Base-by-base conservation (phyloP, 2,797 vertebrate species). In the Coreius guichenoti region DNA sequence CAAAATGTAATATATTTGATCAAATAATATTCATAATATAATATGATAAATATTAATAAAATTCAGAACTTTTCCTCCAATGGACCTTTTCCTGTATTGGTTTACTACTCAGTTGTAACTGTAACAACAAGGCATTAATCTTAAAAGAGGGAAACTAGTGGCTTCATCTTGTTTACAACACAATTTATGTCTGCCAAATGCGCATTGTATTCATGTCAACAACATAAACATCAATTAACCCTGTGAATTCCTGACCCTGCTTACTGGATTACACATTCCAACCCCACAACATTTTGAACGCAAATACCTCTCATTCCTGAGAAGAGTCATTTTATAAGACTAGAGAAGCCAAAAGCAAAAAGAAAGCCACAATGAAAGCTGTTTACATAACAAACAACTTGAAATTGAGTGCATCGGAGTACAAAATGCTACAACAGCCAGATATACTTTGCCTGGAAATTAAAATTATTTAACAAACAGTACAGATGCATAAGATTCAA, bases 221-320 rank as follows among this genome's bases (percentile, higher is more conserved):
- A 85, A 81, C 70, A 87, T 82, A 80, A 87, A 85, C 80, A 81
- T 72, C 73, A 65, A 85, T 88, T 88, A 88, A 90, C 87, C 87
- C 87, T 84, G 78, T 88, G 78, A 84, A 86, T 83, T 84, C 87
- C 81, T 81, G 45, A 83, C 73, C 83, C 68, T 58, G 80, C 73
- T 89, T 87, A 89, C 70, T 65, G 81, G 89, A 87, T 88, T 88
- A 85, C 69, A 36, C 81, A 83, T 89, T 83, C 84, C 88, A 80
- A 83, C 83, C 51, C 19, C 39, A 82, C 69, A 80, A 84, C 81
- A 75, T 78, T 72, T 80, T 86, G 36, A 81, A 82, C 13, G 14
- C 81, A 84, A 87, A 86, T 86, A 82, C 82, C 47, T 80, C 67
- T 83, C 84, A 85, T 87, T 88, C 68, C 82, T 74, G 39, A 26